Evolutionary conservation across 2,797 vertebrate species (phyloP), one percentile per base, ranked within the genome.

Genomic region (Acanthurus lineatus): DNA sequence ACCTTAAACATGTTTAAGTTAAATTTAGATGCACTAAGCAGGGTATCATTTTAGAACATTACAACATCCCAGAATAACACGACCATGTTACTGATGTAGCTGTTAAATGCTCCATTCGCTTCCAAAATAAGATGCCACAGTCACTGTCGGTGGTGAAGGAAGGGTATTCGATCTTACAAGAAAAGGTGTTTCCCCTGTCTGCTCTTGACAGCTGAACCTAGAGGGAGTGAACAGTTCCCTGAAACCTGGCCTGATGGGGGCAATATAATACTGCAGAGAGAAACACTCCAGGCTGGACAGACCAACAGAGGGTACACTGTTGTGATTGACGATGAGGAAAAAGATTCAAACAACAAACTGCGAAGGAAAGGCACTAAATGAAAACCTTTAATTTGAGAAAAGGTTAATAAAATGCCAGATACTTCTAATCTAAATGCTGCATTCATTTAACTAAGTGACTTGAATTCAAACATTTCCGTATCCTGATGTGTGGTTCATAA

Each of bases 1-100:
- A 58, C 42, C 22, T 77, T 60, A 49, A 62, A 17, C 45, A 67
- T 17, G 52, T 52, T 75, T 51, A 72, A 69, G 58, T 35, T 86
- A 79, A 59, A 74, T 79, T 79, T 79, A 80, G 58, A 87, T 15
- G 17, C 49, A 68, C 40, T 47, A 25, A 53, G 11, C 42, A 75
- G 20, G 2, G 44, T 40, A 76, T 72, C 49, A 63, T 58, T 45
- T 62, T 35, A 64, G 25, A 76, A 32, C 54, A 54, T 44, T 60
- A 48, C 9, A 83, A 77, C 64, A 75, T 58, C 58, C 35, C 9
- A 72, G 40, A 74, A 68, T 52, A 83, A 74, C 58, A 49, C n/a
- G 19, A 58, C 45, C 49, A 52, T 67, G 42, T 9, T 45, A 65
- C 52, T 60, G n/a, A 22, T 38, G 15, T 38, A 44, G 42, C 20